Evolutionary conservation across 2,797 vertebrate genomes (phyloP).

Genomic region (Sciaenops ocellatus): DNA sequence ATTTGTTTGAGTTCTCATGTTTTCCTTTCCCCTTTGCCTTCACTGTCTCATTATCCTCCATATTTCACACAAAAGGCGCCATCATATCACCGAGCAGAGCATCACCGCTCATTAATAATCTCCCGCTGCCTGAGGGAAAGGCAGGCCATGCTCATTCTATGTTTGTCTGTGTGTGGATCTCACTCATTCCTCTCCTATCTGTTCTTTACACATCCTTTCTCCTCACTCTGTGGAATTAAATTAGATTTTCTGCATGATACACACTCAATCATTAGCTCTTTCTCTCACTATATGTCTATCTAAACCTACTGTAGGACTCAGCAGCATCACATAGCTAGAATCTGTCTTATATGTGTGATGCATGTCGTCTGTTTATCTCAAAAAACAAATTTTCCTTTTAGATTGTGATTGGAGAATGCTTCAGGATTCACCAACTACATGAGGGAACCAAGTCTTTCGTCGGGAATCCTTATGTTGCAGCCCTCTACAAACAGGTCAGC

Average conservation of each 20-base stretch:
- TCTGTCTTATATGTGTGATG: background rate
- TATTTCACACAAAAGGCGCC: slow-evolving; percentile 30
- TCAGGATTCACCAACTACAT: slow-evolving; percentile 93
- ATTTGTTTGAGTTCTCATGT: slow-evolving; percentile 2
- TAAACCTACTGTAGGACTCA: background rate
- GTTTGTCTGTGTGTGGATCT: slow-evolving; percentile 60
- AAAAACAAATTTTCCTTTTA: slow-evolving; percentile 65
- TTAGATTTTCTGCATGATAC: slow-evolving; percentile 64
- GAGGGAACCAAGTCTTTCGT: slow-evolving; percentile 93
- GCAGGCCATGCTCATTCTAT: slow-evolving; percentile 83
- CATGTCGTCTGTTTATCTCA: slow-evolving; percentile 1
- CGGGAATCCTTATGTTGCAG: slow-evolving; percentile 94
- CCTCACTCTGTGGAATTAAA: slow-evolving; percentile 36
- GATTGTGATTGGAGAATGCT: slow-evolving; percentile 97
- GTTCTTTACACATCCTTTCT: slow-evolving; percentile 34
- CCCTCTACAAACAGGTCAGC: slow-evolving; percentile 92
- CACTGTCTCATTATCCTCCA: slow-evolving; percentile 42
- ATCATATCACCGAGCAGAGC: slow-evolving; percentile 45
- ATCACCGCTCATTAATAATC: slow-evolving; percentile 41
- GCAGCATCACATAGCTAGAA: background rate
- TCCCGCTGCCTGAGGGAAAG: slow-evolving; percentile 80
- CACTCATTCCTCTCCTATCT: slow-evolving; percentile 50
- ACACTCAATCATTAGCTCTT: slow-evolving; percentile 37
- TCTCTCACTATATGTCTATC: slow-evolving; percentile 43
- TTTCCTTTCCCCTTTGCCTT: slow-evolving; percentile 26